These are phyloP conservation scores for Salvelinus alpinus DNA, from an alignment of 2,113 vertebrate species.

Conservation along the genomic window DNA sequence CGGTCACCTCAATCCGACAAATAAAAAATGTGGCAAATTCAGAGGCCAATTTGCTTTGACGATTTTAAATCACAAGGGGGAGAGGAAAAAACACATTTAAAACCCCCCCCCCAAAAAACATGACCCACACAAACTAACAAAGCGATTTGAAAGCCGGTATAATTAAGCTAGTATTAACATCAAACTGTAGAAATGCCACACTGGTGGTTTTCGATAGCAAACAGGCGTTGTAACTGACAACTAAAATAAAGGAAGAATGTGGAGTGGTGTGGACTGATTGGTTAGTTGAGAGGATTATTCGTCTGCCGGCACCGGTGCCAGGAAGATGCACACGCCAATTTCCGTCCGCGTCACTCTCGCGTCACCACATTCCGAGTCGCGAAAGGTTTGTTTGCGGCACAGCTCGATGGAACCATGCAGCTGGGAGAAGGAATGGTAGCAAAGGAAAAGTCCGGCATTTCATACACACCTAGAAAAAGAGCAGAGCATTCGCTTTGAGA, in stretches of 20 bases:
- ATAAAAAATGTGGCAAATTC: conserved; percentile 13
- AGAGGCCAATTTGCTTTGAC: conserved; percentile 7
- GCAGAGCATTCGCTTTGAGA: conserved; percentile 45
- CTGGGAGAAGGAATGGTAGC: conserved; percentile 35
- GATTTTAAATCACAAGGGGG: neutral
- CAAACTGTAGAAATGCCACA: conserved; percentile 16
- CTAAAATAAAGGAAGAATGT: conserved; percentile 14
- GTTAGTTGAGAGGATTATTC: conserved; percentile 23
- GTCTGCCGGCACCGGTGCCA: conserved; percentile 28
- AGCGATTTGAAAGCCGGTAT: conserved; percentile 33
- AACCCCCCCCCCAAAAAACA: neutral
- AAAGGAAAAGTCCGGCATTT: conserved; percentile 53
- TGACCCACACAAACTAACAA: conserved; percentile 14
- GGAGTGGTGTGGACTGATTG: neutral
- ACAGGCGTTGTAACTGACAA: conserved; percentile 22
- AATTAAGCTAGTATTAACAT: conserved; percentile 16
- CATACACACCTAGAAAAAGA: conserved; percentile 59
- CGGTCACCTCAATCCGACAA: conserved; percentile 21
- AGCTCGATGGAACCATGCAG: conserved; percentile 38
- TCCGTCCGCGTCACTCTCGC: conserved; percentile 13
- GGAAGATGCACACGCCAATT: conserved; percentile 15
- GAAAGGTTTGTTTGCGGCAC: conserved; percentile 19
- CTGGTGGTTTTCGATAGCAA: conserved; percentile 7
- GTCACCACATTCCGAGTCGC: neutral
- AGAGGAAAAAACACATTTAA: conserved; percentile 12